phyloP scores from a whole-genome alignment of 2,113 vertebrate genomes.

The Chaenogobius annularis region DNA sequence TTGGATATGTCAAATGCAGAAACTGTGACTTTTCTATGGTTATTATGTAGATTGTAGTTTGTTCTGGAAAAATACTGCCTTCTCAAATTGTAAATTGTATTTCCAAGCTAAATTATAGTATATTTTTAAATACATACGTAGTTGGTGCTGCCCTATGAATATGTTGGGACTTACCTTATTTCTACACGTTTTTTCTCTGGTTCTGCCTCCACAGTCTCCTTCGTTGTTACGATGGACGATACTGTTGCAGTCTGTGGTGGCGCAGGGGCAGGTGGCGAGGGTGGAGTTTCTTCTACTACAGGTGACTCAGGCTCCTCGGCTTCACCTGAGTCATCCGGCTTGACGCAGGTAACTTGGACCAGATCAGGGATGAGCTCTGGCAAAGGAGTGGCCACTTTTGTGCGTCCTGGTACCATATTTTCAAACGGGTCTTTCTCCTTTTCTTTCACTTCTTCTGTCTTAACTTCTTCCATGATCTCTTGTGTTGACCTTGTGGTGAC shows the following conservation, averaged over 20 bases:
- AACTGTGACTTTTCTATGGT: too few species aligned
- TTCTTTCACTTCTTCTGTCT: slow-evolving; percentile 16
- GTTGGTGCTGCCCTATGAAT: neutral
- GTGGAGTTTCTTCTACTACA: slow-evolving; percentile 12
- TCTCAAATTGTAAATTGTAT: too few species aligned
- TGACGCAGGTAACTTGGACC: slow-evolving; percentile 2
- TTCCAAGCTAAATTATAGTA: too few species aligned
- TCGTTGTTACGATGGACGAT: slow-evolving; percentile 3
- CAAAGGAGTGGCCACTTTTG: slow-evolving; percentile 47
- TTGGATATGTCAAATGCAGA: too few species aligned
- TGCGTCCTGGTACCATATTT: slow-evolving; percentile 31
- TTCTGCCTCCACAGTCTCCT: slow-evolving; percentile 16
- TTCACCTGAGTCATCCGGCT: slow-evolving; percentile 4
- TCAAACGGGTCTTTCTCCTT: slow-evolving; percentile 19
- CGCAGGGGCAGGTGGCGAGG: neutral
- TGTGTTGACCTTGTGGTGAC: slow-evolving; percentile 6
- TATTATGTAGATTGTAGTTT: too few species aligned
- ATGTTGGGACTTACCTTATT: neutral
- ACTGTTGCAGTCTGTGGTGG: neutral
- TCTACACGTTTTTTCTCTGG: neutral
- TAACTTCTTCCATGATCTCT: slow-evolving; percentile 18
- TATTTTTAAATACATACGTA: too few species aligned
- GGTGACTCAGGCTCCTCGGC: neutral
- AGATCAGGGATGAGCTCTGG: slow-evolving; percentile 26
- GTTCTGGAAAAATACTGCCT: too few species aligned